phyloP scores from a whole-genome alignment of 2,888 invertebrate species.

The Thalpophila matura region DNA sequence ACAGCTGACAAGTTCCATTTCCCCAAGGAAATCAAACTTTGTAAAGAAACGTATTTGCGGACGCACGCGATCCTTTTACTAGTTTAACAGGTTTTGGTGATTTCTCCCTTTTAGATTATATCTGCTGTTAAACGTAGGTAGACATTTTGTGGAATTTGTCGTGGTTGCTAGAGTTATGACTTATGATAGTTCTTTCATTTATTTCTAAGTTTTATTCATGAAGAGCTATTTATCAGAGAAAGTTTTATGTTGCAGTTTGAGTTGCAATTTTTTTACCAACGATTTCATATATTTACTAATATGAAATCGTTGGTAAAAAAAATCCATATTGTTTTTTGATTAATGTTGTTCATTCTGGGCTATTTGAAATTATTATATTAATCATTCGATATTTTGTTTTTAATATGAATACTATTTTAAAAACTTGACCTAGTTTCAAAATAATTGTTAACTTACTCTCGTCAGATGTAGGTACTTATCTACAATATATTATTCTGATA shows the following conservation, averaged over 20 bases:
- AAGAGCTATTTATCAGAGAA: conserved; percentile 1
- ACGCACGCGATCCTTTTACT: conserved; percentile 51
- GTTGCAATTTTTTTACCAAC: no score
- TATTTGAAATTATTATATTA: neutral
- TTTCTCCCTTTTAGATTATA: conserved; percentile 47
- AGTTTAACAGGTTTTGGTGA: conserved; percentile 53
- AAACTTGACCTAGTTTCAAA: neutral
- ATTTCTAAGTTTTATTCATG: neutral
- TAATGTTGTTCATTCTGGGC: neutral
- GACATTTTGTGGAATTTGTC: conserved; percentile 32
- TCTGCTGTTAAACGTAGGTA: conserved; percentile 27
- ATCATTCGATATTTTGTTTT: neutral
- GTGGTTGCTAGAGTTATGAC: neutral
- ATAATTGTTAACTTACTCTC: neutral
- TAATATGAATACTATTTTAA: neutral
- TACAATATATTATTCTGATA: neutral
- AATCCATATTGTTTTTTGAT: neutral
- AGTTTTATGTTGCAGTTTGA: no score
- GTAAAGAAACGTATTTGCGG: conserved; percentile 38
- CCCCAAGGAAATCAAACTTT: conserved; percentile 56
- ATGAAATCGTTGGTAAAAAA: neutral
- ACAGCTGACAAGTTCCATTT: conserved; percentile 40
- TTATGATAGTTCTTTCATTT: conserved; percentile 3
- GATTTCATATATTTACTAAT: no score
- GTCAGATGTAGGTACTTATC: neutral